phyloP scores from a whole-genome alignment of 2,888 invertebrate species.

The Carabus problematicus region DNA sequence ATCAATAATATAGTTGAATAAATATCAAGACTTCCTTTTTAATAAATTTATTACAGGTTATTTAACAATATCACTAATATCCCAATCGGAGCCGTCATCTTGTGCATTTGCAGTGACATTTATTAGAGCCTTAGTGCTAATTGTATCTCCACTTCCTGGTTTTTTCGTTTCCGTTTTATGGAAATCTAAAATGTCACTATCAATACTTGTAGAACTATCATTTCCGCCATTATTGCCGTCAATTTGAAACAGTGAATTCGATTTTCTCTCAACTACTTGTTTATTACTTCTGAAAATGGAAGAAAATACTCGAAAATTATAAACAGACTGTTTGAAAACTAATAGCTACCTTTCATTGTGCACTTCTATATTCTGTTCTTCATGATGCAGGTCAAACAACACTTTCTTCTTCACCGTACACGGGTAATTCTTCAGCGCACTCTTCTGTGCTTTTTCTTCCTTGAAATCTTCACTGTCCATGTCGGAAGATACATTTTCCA shows the following conservation, averaged over 20 bases:
- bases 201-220: conserved; percentile 45
- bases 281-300: too few relatives aligned
- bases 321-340: too few relatives aligned
- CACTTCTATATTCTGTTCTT: neutral
- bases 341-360: too few relatives aligned
- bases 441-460: conserved; percentile 36
- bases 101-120: conserved; percentile 30
- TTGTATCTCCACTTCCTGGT: conserved; percentile 19
- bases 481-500: conserved; percentile 28
- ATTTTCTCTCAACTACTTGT: conserved; percentile 15
- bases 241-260: conserved; percentile 23
- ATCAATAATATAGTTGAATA: too few relatives aligned
- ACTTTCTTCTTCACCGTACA: conserved; percentile 49
- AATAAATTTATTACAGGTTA: neutral
- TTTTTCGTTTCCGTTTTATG: conserved; percentile 28
- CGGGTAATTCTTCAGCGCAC: conserved; percentile 45
- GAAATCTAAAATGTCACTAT: conserved; percentile 47
- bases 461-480: conserved; percentile 21
- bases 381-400: conserved; percentile 48
- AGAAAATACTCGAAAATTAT: too few relatives aligned
- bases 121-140: conserved; percentile 34
- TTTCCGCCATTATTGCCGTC: conserved; percentile 4
- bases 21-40: too few relatives aligned
- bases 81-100: conserved; percentile 49
- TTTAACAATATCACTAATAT: conserved; percentile 31